Percentiles rank a stretch among this genome's conserved stretches.
These are phyloP conservation scores for Griposia aprilina DNA, from an alignment of 2,888 invertebrate genomes.

Conservation along the genomic window DNA sequence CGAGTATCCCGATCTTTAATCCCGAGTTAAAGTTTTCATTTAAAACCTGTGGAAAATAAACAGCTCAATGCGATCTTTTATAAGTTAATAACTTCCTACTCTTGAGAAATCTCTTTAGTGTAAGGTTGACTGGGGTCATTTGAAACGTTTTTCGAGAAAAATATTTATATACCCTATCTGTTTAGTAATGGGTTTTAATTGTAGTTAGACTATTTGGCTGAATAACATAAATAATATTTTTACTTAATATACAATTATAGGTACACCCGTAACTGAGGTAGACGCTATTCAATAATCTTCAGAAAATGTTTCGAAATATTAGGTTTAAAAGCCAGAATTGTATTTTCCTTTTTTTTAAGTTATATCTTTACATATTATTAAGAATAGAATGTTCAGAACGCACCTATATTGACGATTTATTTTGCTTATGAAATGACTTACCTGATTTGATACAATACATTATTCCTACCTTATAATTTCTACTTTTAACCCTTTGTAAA, in stretches of 20 bases:
- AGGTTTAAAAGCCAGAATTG: background rate
- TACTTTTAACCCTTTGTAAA: background rate
- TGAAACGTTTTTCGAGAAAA: background rate
- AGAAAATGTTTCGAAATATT: background rate
- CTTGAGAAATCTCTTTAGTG: background rate
- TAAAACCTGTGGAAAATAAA: background rate
- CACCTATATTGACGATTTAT: background rate
- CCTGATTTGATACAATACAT: background rate
- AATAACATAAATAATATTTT: background rate
- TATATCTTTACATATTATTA: background rate
- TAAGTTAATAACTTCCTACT: background rate
- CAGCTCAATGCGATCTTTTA: background rate
- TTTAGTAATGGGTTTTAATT: background rate
- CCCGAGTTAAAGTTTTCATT: too few relatives aligned
- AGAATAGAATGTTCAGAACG: background rate
- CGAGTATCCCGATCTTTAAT: too few relatives aligned
- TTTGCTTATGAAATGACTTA: background rate
- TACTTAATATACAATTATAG: too few relatives aligned
- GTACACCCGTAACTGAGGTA: background rate
- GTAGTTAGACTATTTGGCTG: background rate
- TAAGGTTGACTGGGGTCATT: background rate
- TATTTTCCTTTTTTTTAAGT: too few relatives aligned
- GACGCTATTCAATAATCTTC: background rate
- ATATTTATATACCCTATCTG: background rate
- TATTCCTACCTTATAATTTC: background rate